phyloP scores from a whole-genome alignment of 1,140 invertebrate genomes.

The Eurosta solidaginis region DNA sequence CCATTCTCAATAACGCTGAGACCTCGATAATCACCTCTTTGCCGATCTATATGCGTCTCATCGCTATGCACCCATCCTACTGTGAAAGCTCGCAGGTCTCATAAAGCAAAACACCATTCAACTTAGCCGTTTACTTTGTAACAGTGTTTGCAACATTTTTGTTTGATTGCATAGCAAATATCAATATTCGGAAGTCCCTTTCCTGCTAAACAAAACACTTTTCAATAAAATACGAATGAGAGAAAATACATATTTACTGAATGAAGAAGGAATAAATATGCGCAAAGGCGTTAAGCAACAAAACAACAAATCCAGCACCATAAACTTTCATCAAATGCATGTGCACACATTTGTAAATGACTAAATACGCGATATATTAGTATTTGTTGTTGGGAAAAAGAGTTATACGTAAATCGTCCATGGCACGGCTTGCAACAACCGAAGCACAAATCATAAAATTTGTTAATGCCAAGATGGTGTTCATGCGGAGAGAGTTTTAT shows the following conservation, averaged over 20 bases:
- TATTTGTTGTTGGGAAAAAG: not conserved
- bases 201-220: not conserved
- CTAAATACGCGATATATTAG: not conserved
- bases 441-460: slow-evolving; percentile 3
- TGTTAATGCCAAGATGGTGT: slow-evolving; percentile 5
- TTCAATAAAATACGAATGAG: not conserved
- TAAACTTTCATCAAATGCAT: not conserved
- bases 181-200: not conserved
- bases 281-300: not conserved
- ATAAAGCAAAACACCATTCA: too few relatives aligned
- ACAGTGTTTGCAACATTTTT: not conserved
- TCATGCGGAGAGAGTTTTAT: too few relatives aligned
- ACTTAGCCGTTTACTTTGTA: too few relatives aligned
- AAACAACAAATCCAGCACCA: not conserved
- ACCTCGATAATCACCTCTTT: too few relatives aligned
- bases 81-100: too few relatives aligned
- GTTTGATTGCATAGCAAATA: not conserved
- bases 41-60: too few relatives aligned
- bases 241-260: not conserved
- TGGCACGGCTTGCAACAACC: not conserved
- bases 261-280: not conserved
- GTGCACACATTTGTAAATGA: not conserved
- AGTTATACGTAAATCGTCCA: not conserved
- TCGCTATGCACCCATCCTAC: too few relatives aligned
- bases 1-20: too few relatives aligned